Conservation (phyloP, 2,797 vertebrate genomes). For the Acipenser transmontanus region DNA sequence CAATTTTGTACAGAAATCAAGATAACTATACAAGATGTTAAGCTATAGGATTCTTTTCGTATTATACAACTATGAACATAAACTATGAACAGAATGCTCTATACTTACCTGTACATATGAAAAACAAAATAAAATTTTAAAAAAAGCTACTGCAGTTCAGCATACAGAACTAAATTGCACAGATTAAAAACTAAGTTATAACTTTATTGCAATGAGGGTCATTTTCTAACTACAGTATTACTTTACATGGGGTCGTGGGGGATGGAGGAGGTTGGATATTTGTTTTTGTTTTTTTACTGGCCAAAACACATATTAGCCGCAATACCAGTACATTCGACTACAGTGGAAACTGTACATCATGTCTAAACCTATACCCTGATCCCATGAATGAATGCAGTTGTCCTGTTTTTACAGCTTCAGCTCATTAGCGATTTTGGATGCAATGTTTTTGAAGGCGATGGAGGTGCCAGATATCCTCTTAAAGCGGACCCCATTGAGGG, state of each 20-base stretch:
- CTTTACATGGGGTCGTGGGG: slow-evolving; percentile 50
- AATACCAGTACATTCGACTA: slow-evolving; percentile 63
- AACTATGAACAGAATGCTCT: slow-evolving; percentile 75
- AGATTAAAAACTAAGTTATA: slow-evolving; percentile 75
- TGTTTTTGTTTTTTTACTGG: slow-evolving; percentile 47
- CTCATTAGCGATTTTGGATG: slow-evolving; percentile 96
- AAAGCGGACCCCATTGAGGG: slow-evolving; percentile 93
- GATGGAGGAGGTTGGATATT: slow-evolving; percentile 3
- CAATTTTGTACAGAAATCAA: slow-evolving; percentile 82
- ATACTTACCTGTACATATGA: slow-evolving; percentile 87
- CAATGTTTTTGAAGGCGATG: slow-evolving; percentile 97
- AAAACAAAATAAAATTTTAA: slow-evolving; percentile 44
- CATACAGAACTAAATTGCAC: slow-evolving; percentile 69
- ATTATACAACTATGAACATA: slow-evolving; percentile 94
- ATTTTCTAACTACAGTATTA: slow-evolving; percentile 58
- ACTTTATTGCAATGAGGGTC: slow-evolving; percentile 85
- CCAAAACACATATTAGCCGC: slow-evolving; percentile 52
- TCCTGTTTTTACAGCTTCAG: slow-evolving; percentile 82
- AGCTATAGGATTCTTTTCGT: slow-evolving; percentile 72
- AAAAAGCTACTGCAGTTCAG: slow-evolving; percentile 64
- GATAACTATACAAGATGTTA: slow-evolving; percentile 88
- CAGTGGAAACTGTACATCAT: slow-evolving; percentile 38
- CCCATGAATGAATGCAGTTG: slow-evolving; percentile 30
- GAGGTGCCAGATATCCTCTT: slow-evolving; percentile 97
- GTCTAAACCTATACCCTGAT: slow-evolving; percentile 52